Evolutionary conservation across 2,113 vertebrate species (phyloP).

Genomic region (Turnix velox): DNA sequence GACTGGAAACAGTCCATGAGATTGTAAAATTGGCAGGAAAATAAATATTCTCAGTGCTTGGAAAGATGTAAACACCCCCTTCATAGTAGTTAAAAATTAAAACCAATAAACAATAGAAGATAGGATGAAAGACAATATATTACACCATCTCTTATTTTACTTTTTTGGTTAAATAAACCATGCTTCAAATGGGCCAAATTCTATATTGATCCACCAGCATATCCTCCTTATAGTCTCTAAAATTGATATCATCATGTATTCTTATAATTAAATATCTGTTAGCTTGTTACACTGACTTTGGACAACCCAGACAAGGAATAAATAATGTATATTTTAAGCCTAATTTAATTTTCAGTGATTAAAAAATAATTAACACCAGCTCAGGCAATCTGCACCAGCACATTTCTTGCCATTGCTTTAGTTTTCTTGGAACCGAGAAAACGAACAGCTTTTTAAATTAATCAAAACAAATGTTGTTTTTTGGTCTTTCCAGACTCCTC

Average conservation of each 20-base stretch:
- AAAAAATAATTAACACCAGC: slow-evolving; percentile 51
- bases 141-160: neutral
- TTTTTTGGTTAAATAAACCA: neutral
- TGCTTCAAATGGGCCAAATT: neutral
- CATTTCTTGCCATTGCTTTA: slow-evolving; percentile 37
- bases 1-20: neutral
- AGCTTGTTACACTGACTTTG: slow-evolving; percentile 5
- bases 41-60: neutral
- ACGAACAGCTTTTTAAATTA: slow-evolving; percentile 49
- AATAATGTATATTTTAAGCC: slow-evolving; percentile 27
- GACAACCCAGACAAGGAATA: neutral
- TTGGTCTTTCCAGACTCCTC: slow-evolving; percentile 28
- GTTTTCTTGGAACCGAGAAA: slow-evolving; percentile 49
- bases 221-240: neutral
- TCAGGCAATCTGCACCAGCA: slow-evolving; percentile 46
- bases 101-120: neutral
- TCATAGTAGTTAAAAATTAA: neutral
- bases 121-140: neutral
- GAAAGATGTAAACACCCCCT: neutral
- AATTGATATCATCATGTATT: neutral
- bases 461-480: slow-evolving; percentile 61
- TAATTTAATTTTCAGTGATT: slow-evolving; percentile 54
- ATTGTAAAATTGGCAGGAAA: neutral
- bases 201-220: neutral
- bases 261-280: neutral